Conservation (phyloP, 2,113 vertebrate species). For the Stigmatopora argus region DNA sequence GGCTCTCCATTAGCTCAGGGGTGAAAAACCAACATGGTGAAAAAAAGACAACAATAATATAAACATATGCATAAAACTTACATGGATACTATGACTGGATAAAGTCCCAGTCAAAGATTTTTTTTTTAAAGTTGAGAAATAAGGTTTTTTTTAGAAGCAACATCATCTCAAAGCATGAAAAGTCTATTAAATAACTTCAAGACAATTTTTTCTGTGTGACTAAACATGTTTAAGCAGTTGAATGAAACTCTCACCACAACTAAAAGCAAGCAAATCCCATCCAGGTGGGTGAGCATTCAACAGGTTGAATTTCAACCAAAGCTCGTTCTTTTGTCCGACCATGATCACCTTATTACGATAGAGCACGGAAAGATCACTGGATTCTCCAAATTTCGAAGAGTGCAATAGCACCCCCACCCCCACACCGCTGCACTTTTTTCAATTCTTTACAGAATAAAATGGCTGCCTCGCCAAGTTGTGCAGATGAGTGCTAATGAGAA, state of each 20-base stretch:
- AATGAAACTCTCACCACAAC: conserved; percentile 68
- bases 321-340: conserved; percentile 53
- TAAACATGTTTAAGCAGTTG: conserved; percentile 69
- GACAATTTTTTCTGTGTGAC: too few species aligned
- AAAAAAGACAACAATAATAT: too few species aligned
- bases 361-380: conserved; percentile 65
- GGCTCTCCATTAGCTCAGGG: too few species aligned
- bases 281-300: conserved; percentile 49
- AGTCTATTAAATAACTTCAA: too few species aligned
- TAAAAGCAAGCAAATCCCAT: conserved; percentile 60
- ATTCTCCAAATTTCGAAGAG: conserved; percentile 73
- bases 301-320: conserved; percentile 75
- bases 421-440: conserved; percentile 32
- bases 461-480: conserved; percentile 49
- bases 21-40: too few species aligned
- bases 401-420: conserved; percentile 35
- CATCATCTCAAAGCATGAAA: too few species aligned
- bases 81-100: too few species aligned
- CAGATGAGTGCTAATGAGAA: conserved; percentile 86
- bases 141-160: too few species aligned
- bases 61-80: too few species aligned
- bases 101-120: too few species aligned
- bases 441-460: conserved; percentile 68
- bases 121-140: too few species aligned
- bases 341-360: conserved; percentile 77